phyloP scores from a whole-genome alignment of 2,113 vertebrate genomes.

The Fulica atra region DNA sequence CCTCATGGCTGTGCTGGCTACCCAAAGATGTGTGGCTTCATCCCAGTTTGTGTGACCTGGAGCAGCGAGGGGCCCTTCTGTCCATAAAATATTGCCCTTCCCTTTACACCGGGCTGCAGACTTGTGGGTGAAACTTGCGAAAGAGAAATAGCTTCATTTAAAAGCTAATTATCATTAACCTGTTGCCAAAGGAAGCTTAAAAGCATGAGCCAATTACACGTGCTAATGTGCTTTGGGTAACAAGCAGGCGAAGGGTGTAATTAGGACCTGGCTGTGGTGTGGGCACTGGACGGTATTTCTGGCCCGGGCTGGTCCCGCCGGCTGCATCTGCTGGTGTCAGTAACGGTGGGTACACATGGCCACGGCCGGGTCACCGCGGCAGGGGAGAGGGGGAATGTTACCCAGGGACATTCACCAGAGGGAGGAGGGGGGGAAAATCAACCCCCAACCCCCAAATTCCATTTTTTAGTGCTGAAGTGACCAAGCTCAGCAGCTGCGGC shows the following conservation, averaged over 20 bases:
- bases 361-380: accelerated
- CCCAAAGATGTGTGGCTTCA: not conserved
- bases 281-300: not conserved
- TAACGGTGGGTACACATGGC: accelerated
- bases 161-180: conserved; percentile 21
- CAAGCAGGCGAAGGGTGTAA: not conserved
- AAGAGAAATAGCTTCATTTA: not conserved
- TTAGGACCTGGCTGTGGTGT: not conserved
- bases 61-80: not conserved
- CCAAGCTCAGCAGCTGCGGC: not conserved
- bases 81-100: not conserved
- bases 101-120: accelerated
- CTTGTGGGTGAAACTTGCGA: not conserved
- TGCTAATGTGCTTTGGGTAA: not conserved
- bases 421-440: not conserved
- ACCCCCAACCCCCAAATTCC: too few relatives aligned
- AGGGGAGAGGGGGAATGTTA: accelerated
- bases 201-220: not conserved
- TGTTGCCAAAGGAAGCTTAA: conserved; percentile 25
- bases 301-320: not conserved
- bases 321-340: not conserved
- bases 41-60: not conserved
- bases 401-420: not conserved
- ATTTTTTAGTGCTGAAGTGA: not conserved
- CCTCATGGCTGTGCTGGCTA: accelerated